Conservation (phyloP, 2,888 invertebrate genomes). For the Drosophila austrosaltans region DNA sequence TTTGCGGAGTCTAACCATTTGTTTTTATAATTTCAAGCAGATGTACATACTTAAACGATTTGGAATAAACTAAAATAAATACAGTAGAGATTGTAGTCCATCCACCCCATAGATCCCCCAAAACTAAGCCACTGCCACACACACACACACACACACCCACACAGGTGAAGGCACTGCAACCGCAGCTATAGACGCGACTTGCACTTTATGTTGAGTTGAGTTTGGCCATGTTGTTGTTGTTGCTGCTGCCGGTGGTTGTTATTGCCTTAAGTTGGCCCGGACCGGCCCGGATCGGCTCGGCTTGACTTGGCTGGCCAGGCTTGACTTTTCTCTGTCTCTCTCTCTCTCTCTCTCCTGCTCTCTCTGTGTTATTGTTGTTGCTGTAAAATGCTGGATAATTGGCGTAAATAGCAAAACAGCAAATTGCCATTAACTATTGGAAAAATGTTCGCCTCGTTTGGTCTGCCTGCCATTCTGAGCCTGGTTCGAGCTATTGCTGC, state of each 20-base stretch:
- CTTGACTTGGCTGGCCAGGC: slow-evolving; percentile 24
- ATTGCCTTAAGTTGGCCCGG: slow-evolving; percentile 8
- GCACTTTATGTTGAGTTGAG: slow-evolving; percentile 52
- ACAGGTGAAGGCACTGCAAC: slow-evolving; percentile 36
- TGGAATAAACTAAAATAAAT: no score
- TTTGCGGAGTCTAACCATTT: no score
- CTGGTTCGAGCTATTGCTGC: slow-evolving; percentile 23
- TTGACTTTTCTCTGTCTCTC: background rate
- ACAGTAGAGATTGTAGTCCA: background rate
- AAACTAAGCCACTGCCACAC: slow-evolving; percentile 22
- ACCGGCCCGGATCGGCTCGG: slow-evolving; percentile 23
- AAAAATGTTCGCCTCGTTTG: slow-evolving; percentile 68
- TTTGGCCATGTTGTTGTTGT: slow-evolving; percentile 43
- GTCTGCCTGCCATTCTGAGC: slow-evolving; percentile 42
- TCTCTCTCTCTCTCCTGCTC: background rate
- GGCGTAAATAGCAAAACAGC: slow-evolving; percentile 79
- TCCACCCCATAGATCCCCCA: background rate
- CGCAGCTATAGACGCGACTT: slow-evolving; percentile 58
- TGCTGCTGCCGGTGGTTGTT: slow-evolving; percentile 19
- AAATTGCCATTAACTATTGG: slow-evolving; percentile 79
- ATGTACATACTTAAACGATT: no score
- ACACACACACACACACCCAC: slow-evolving; percentile 21
- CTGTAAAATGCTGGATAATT: slow-evolving; percentile 72
- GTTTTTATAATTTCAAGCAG: no score
- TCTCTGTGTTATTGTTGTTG: slow-evolving; percentile 36